Base-by-base conservation (phyloP, 2,113 vertebrate genomes). In the Campylorhamphus procurvoides region DNA sequence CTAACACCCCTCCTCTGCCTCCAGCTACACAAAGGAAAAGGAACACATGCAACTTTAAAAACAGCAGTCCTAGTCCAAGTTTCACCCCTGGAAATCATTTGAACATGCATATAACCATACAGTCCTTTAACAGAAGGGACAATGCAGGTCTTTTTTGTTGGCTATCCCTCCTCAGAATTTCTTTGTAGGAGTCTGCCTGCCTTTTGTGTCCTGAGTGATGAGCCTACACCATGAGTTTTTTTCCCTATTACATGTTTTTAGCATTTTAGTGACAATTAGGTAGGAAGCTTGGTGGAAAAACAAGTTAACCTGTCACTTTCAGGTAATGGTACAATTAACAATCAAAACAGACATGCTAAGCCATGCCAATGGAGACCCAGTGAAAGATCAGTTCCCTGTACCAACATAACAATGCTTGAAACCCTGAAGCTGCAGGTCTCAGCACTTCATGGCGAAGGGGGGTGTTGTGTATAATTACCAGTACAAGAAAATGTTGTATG, bases 361-460 rank as follows among this genome's bases (percentile, higher is more conserved):
- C 18, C 0, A 0, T 50, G 62, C 49, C n/a, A 68, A 0, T 3
- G 42, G 24, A 49, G 40, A 64, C 14, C 31, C 42, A 39, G 28
- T 37, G 37, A 66, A 83, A 40, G 39, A 73, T 13, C 31, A 63
- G 56, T 23, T 75, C 44, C 62, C 40, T 24, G 25, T 18, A 64
- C 15, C 44, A 64, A 81, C 53, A 46, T 15, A 60, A 39, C 27
- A 92, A 37, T 39, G 22, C 29, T 50, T 47, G 28, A 33, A 42
- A 28, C 59, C 55, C 49, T 72, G 13, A 44, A 81, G 31, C 8
- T 79, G 24, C 12, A 91, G 35, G 49, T 28, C 40, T 87, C n/a
- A 73, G 55, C 17, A 55, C 58, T 82, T 75, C 39, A 16, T 11
- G 35, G 14, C 10, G 10, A 4, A 10, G 12, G 10, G 3, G 6